Conservation (phyloP, 1,140 invertebrate genomes). For the Nebria ingens region DNA sequence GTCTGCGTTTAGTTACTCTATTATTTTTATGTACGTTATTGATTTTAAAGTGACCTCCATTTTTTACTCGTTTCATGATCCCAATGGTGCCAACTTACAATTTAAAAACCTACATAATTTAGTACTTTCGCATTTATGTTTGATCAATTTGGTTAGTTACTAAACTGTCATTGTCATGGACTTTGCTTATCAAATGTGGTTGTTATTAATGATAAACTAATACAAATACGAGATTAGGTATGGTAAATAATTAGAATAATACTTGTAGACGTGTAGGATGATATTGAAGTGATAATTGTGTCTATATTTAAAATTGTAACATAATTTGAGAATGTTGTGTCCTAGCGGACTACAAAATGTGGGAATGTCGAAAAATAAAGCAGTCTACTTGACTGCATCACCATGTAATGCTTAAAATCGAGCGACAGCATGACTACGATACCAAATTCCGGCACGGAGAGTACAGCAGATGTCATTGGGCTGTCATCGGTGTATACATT, state of each 20-base stretch:
- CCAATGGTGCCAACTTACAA: too few relatives aligned
- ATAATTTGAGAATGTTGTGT: too few relatives aligned
- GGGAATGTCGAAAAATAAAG: background rate
- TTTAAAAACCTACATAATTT: too few relatives aligned
- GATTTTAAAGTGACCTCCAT: too few relatives aligned
- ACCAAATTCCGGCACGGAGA: background rate
- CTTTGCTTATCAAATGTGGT: background rate
- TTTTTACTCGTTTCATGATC: too few relatives aligned
- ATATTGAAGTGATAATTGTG: too few relatives aligned
- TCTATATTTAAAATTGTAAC: too few relatives aligned
- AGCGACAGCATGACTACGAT: background rate
- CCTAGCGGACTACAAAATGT: background rate
- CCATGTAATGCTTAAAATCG: background rate
- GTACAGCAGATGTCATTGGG: background rate
- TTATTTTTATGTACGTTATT: too few relatives aligned
- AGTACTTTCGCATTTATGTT: too few relatives aligned
- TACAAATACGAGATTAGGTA: background rate
- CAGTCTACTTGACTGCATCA: conserved; percentile 5
- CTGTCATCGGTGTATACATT: conserved; percentile 32
- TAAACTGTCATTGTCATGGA: background rate
- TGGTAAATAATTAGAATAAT: too few relatives aligned
- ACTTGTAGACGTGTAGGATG: too few relatives aligned
- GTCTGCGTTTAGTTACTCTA: too few relatives aligned
- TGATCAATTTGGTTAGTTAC: background rate
- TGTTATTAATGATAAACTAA: background rate